Conservation (phyloP, 2,113 vertebrate genomes). For the Solenodon paradoxus region DNA sequence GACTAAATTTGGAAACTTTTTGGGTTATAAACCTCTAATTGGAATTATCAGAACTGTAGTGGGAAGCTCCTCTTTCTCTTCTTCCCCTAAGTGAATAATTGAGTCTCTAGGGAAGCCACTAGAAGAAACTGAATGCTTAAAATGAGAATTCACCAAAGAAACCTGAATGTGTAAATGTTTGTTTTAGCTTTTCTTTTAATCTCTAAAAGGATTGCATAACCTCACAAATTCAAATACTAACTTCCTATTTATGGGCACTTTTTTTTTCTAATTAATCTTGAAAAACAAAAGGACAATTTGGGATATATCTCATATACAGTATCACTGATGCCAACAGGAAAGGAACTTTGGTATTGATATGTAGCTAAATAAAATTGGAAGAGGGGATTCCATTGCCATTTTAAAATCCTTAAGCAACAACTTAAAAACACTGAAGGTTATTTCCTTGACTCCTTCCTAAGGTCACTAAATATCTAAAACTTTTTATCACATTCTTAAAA, state of each 20-base stretch:
- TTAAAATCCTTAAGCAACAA: neutral
- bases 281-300: conserved; percentile 2
- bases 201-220: neutral
- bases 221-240: conserved; percentile 17
- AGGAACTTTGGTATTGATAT: neutral
- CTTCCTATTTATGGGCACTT: neutral
- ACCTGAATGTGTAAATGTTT: neutral
- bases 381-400: neutral
- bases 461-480: neutral
- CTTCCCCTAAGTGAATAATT: neutral
- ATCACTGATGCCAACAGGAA: neutral
- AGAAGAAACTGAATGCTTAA: neutral
- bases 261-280: conserved; percentile 21
- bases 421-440: neutral
- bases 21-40: conserved; percentile 5
- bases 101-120: neutral
- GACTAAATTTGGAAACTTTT: conserved; percentile 39
- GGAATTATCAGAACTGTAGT: conserved; percentile 31
- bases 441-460: neutral
- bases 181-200: neutral
- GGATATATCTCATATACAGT: neutral
- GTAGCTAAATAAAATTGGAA: neutral
- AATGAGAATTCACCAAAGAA: neutral
- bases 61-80: neutral
- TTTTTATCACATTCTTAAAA: neutral